phyloP scores from a whole-genome alignment of 2,888 invertebrate genomes.

The Caenorhabditis sp. region DNA sequence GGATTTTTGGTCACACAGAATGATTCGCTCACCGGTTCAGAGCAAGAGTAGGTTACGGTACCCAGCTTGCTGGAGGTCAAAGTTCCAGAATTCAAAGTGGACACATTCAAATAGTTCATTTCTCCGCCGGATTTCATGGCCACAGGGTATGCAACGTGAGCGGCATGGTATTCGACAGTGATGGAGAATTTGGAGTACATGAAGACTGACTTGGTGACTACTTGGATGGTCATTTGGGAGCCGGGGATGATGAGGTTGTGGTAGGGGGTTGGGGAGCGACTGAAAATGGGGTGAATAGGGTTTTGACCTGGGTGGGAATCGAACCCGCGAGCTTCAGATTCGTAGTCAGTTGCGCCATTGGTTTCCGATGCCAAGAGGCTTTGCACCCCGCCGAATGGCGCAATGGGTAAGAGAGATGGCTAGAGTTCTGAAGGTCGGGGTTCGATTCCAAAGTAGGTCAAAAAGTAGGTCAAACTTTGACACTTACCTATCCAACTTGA shows the following conservation, averaged over 20 bases:
- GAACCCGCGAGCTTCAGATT: no score
- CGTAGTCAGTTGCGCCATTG: no score
- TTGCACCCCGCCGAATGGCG: no score
- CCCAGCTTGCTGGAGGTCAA: not conserved
- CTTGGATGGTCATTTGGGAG: not conserved
- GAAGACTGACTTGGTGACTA: not conserved
- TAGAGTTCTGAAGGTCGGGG: no score
- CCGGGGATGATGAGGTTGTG: not conserved
- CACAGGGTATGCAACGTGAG: not conserved
- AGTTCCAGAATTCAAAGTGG: no score
- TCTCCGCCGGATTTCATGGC: conserved; percentile 1
- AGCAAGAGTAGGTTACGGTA: not conserved
- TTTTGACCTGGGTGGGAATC: not conserved
- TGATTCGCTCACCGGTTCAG: not conserved
- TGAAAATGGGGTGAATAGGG: not conserved
- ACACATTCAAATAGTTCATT: not conserved
- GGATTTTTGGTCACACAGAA: no score
- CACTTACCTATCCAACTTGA: no score
- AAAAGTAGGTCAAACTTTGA: no score
- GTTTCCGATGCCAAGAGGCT: no score
- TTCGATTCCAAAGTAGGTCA: no score
- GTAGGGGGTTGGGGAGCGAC: no score
- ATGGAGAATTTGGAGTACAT: not conserved
- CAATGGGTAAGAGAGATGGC: no score
- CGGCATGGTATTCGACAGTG: not conserved